Evolutionary conservation across 2,113 vertebrate genomes (phyloP).

Genomic region (Labeo rohita): DNA sequence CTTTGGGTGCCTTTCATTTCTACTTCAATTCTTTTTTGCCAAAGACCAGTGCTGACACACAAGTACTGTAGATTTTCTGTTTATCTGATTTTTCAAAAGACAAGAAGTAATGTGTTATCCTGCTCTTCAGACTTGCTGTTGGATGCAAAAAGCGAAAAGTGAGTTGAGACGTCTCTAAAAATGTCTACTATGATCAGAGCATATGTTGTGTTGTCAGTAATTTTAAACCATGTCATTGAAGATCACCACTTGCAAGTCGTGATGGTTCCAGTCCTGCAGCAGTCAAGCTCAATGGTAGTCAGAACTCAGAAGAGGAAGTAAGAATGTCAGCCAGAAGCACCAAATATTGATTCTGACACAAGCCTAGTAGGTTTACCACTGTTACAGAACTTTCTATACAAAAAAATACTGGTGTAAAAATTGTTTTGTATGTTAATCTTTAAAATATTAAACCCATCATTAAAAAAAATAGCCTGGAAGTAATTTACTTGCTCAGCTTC

Average conservation of each 20-base stretch:
- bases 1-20: constrained; percentile 50
- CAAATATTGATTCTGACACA: constrained; percentile 17
- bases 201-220: constrained; percentile 59
- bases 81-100: constrained; percentile 54
- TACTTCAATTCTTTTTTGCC: constrained; percentile 34
- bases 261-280: constrained; percentile 60
- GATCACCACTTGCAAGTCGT: constrained; percentile 56
- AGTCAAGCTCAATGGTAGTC: constrained; percentile 68
- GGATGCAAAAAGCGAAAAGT: constrained; percentile 46
- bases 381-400: background rate
- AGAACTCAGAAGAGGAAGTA: constrained; percentile 41
- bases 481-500: background rate
- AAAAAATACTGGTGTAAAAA: background rate
- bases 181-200: constrained; percentile 40
- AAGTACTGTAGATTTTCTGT: constrained; percentile 51
- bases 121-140: constrained; percentile 49
- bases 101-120: constrained; percentile 14
- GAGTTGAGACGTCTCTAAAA: constrained; percentile 54
- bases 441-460: constrained; percentile 13
- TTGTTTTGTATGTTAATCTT: background rate
- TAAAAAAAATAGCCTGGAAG: background rate
- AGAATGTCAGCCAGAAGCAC: background rate
- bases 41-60: constrained; percentile 46
- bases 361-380: background rate
- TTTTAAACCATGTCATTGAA: constrained; percentile 63